phyloP scores from a whole-genome alignment of 1,140 invertebrate species.

The Papilio aristodemus region DNA sequence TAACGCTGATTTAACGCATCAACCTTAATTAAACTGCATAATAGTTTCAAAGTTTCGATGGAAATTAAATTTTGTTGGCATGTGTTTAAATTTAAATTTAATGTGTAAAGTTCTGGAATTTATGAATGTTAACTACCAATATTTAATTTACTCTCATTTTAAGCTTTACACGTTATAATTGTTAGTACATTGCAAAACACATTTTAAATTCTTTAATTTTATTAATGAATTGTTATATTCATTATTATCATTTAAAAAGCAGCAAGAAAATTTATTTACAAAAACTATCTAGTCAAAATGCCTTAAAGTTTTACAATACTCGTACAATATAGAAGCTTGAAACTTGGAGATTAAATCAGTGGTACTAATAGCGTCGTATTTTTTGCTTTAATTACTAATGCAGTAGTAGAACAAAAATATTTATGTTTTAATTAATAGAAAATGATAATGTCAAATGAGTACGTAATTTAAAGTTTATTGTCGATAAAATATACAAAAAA shows the following conservation, averaged over 20 bases:
- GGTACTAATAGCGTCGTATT: background rate
- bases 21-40: background rate
- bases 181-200: no score
- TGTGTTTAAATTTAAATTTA: background rate
- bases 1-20: background rate
- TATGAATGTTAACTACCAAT: background rate
- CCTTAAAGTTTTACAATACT: constrained; percentile 5
- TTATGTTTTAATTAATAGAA: no score
- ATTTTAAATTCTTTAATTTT: no score
- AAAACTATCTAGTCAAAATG: background rate
- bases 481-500: no score
- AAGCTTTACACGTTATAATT: no score
- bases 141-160: no score
- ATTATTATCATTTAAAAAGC: no score
- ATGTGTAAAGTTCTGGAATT: background rate
- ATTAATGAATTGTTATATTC: no score
- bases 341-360: background rate
- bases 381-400: no score
- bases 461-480: no score
- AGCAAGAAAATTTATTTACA: background rate
- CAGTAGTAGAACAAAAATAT: no score
- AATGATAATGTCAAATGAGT: no score
- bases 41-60: background rate
- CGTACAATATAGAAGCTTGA: background rate
- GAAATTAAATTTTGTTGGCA: constrained; percentile 2